Percentiles rank a stretch among this genome's conserved stretches.
Evolutionary conservation across 2,888 invertebrate genomes (phyloP).

Genomic region (Drosophila aldrichi): DNA sequence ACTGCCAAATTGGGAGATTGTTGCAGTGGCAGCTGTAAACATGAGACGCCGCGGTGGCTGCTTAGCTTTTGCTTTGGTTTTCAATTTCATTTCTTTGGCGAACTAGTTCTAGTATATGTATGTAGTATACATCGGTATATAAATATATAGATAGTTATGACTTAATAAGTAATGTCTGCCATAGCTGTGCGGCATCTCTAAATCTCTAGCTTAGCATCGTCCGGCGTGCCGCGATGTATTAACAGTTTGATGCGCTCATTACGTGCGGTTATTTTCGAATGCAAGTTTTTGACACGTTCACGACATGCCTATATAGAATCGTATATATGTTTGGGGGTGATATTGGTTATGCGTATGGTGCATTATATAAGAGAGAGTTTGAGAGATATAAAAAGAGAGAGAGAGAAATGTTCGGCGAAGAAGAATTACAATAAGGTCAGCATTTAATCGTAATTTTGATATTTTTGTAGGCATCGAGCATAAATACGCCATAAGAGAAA

Average conservation of each 20-base stretch:
- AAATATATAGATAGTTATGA: slow-evolving; percentile 20
- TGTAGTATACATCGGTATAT: slow-evolving; percentile 29
- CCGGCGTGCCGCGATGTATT: slow-evolving; percentile 94
- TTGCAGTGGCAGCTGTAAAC: slow-evolving; percentile 32
- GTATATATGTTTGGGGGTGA: slow-evolving; percentile 25
- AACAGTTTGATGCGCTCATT: slow-evolving; percentile 95
- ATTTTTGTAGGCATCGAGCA: slow-evolving; percentile 65
- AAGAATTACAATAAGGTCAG: slow-evolving; percentile 63
- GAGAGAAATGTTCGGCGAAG: slow-evolving; percentile 54
- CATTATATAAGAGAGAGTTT: slow-evolving; percentile 29
- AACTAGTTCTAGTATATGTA: slow-evolving; percentile 63
- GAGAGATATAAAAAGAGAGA: slow-evolving; percentile 30
- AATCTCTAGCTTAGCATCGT: slow-evolving; percentile 89
- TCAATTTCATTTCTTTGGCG: slow-evolving; percentile 38
- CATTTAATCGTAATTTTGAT: slow-evolving; percentile 50
- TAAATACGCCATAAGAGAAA: slow-evolving; percentile 59
- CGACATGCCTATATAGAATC: slow-evolving; percentile 89
- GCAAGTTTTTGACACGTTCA: slow-evolving; percentile 93
- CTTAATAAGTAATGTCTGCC: slow-evolving; percentile 46
- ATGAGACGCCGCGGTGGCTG: slow-evolving; percentile 69
- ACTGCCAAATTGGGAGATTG: slow-evolving; percentile 41
- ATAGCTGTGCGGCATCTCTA: slow-evolving; percentile 65
- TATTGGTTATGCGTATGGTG: slow-evolving; percentile 46
- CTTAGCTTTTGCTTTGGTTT: slow-evolving; percentile 50
- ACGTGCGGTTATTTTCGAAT: slow-evolving; percentile 94